Base-by-base conservation (phyloP, 2,888 invertebrate genomes). In the Physocephala rufipes region DNA sequence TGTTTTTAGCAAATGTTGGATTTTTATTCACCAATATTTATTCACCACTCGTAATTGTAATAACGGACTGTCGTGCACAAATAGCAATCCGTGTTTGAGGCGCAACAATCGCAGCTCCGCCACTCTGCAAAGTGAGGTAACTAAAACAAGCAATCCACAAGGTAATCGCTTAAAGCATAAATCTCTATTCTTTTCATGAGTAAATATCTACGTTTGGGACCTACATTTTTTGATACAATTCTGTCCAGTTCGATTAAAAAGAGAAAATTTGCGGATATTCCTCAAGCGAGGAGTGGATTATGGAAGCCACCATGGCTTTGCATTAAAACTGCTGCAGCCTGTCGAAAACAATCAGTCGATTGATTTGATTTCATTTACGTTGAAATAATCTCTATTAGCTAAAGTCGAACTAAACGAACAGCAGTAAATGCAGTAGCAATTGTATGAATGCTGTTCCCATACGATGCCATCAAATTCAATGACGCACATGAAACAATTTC, bases 311-410 rank as follows among this genome's bases (percentile, higher is more conserved):
- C n/a, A n/a, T n/a, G 16, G 47, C 24, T 19, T 19, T 13, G 24
- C 49, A 12, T 1, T 26, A 2, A 36, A 19, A 30, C 74, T 75
- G 74, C 74, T 74, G 74, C 83, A 80, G 79, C 79, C 80, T 82
- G 84, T 84, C 85, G 85, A 85, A 85, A 85, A 84, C 84, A 85
- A 86, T 85, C 86, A 85, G 83, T 83, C 86, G 85, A 85, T 85
- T 86, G 86, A 84, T 85, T 84, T 85, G 81, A 84, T 85, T 86
- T 86, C 85, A 86, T 85, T 86, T 86, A 86, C 84, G 85, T 86
- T 85, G 85, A 83, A 84, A 85, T 83, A 82, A 84, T 84, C 84
- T 82, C 84, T 81, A 84, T 84, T 84, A 84, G 81, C 81, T 81
- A 82, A 81, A 81, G 78, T 78, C 59, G 59, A 63, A 45, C 45